phyloP scores from a whole-genome alignment of 2,797 vertebrate species.

The Pseudochaenichthys georgianus region DNA sequence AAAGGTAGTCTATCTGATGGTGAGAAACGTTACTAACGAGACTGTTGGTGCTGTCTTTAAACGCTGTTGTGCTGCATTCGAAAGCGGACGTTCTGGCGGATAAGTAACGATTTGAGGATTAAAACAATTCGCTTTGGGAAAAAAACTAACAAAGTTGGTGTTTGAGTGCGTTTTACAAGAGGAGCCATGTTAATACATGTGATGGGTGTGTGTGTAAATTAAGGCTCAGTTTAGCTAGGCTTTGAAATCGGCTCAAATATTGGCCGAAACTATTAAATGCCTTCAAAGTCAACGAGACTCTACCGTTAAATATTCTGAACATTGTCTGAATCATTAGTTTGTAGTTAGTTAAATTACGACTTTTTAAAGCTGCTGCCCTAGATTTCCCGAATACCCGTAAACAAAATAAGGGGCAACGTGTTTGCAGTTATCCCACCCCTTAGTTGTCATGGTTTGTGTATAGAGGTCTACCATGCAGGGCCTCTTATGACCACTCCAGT shows the following conservation, averaged over 20 bases:
- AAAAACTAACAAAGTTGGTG: accelerated
- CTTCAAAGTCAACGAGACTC: background rate
- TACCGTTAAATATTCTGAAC: too few relatives aligned
- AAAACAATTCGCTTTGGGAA: too few relatives aligned
- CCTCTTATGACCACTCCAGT: too few relatives aligned
- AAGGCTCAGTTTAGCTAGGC: too few relatives aligned
- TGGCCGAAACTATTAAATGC: background rate
- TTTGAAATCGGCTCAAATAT: background rate
- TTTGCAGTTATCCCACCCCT: too few relatives aligned
- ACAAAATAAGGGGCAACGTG: background rate
- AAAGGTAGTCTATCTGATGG: accelerated
- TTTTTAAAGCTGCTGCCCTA: too few relatives aligned
- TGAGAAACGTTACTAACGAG: background rate
- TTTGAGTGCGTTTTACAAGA: accelerated
- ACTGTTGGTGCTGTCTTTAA: background rate
- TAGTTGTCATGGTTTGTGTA: too few relatives aligned
- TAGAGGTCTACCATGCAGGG: too few relatives aligned
- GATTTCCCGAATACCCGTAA: background rate
- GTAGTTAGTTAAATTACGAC: too few relatives aligned
- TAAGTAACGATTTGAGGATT: background rate
- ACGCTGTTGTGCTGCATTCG: accelerated
- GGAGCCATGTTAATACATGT: background rate
- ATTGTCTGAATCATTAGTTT: too few relatives aligned
- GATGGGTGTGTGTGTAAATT: background rate
- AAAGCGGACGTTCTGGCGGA: background rate